phyloP scores from a whole-genome alignment of 2,113 vertebrate genomes.

The Tinamus guttatus region DNA sequence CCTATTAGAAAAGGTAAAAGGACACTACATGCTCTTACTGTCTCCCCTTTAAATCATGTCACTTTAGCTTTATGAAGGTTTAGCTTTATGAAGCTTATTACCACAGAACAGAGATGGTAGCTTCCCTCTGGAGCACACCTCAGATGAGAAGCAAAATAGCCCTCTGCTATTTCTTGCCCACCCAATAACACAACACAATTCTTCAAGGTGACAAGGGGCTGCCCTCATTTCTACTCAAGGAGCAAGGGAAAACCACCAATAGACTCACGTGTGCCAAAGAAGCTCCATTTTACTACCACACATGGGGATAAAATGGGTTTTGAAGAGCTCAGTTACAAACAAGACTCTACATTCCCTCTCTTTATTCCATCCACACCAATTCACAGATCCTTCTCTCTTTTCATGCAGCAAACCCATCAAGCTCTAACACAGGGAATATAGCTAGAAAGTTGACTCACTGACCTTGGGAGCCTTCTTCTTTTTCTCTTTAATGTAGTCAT shows the following conservation, averaged over 20 bases:
- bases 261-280: not conserved
- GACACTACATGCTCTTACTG: not conserved
- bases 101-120: not conserved
- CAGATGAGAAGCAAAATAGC: not conserved
- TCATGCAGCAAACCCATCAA: not conserved
- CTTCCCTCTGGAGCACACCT: not conserved
- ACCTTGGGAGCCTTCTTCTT: constrained; percentile 87
- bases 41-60: not conserved
- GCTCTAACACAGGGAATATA: not conserved
- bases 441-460: constrained; percentile 20
- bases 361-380: not conserved
- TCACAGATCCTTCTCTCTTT: not conserved
- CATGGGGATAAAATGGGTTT: not conserved
- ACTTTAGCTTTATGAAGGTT: fast-evolving
- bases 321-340: not conserved
- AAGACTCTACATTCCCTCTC: not conserved
- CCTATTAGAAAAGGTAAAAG: not conserved
- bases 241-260: not conserved
- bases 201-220: not conserved
- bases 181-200: not conserved
- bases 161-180: not conserved
- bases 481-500: constrained; percentile 82
- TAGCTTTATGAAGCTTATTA: not conserved
- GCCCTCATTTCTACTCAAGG: not conserved
- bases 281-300: not conserved